Evolutionary conservation across 2,888 invertebrate genomes (phyloP).

Genomic region (Taphrorychus bicolor): DNA sequence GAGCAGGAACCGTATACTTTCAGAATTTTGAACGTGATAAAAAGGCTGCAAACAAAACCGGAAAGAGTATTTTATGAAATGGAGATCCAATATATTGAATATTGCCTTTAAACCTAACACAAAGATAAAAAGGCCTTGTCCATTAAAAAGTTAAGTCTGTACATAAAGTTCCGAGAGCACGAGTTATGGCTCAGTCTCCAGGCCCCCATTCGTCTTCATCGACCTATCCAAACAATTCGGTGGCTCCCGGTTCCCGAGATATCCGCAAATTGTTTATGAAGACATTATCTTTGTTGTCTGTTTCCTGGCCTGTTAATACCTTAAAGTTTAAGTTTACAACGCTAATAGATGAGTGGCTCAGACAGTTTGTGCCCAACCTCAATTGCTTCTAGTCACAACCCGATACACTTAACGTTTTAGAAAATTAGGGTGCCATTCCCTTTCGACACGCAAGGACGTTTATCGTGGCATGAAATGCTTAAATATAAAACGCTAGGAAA

Average conservation of each 20-base stretch:
- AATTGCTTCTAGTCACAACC: neutral
- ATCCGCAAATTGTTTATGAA: neutral
- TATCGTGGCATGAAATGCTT: neutral
- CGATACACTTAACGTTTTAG: neutral
- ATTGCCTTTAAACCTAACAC: neutral
- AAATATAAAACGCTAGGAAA: neutral
- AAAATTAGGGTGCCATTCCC: neutral
- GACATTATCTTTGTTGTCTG: neutral
- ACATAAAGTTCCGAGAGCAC: neutral
- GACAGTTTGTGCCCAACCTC: neutral
- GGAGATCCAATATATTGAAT: neutral
- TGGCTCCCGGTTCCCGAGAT: neutral
- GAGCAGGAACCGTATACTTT: neutral
- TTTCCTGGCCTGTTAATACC: neutral
- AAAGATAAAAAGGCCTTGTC: neutral
- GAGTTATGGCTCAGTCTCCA: neutral
- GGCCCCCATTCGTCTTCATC: conserved; percentile 1
- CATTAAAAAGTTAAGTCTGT: neutral
- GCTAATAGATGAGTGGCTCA: neutral
- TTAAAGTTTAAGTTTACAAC: neutral
- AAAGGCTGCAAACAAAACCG: neutral
- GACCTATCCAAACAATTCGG: conserved; percentile 3
- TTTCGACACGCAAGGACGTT: neutral
- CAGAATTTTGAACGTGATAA: neutral
- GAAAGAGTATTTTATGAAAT: too few species aligned